A percentile compares a stretch with the other conserved stretches of the same genome.
Evolutionary conservation across 2,113 vertebrate genomes (phyloP).

Genomic region (Pseudois nayaur): DNA sequence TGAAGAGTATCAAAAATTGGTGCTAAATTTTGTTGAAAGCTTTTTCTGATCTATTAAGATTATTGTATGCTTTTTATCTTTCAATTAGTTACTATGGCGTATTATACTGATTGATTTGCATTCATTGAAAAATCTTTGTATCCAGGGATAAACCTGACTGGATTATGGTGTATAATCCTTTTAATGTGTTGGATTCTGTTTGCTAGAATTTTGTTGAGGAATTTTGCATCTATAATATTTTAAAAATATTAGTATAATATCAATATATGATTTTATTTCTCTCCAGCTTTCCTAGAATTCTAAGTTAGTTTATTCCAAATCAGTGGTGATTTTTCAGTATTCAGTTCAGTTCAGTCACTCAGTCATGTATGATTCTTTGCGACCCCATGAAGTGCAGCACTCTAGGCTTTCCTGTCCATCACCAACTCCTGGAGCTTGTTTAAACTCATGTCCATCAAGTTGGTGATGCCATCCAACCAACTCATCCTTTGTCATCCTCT

Average conservation of each 20-base stretch:
- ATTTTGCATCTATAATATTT: background rate
- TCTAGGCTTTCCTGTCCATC: background rate
- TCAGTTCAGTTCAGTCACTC: background rate
- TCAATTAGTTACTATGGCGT: background rate
- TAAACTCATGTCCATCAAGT: background rate
- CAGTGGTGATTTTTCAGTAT: background rate
- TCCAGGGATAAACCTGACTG: background rate
- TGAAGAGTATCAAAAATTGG: background rate
- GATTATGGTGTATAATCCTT: background rate
- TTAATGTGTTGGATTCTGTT: background rate
- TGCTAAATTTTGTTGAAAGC: background rate
- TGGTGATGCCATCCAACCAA: background rate
- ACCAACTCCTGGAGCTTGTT: background rate
- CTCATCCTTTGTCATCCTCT: background rate
- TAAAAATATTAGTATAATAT: conserved; percentile 17
- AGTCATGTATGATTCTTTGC: background rate
- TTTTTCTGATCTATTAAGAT: background rate
- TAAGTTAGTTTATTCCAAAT: conserved; percentile 22
- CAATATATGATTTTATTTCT: background rate
- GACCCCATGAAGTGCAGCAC: background rate
- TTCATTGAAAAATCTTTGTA: background rate
- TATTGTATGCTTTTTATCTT: background rate
- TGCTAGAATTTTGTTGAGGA: background rate
- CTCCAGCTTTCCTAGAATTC: background rate
- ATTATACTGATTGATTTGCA: background rate